Evolutionary conservation across 2,888 invertebrate genomes (phyloP).

Genomic region (Melipona beecheii): DNA sequence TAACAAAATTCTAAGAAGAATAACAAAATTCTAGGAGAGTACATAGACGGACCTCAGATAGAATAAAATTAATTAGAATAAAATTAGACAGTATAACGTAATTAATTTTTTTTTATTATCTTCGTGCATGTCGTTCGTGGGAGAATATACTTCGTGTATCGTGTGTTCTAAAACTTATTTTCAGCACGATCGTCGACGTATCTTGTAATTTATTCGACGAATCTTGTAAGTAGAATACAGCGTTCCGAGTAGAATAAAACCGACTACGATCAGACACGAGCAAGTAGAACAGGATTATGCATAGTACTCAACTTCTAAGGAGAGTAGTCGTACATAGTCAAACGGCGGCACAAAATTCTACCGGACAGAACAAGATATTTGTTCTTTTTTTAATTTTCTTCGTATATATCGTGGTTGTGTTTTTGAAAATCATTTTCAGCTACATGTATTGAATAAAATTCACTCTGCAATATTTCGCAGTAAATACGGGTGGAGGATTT

Average conservation of each 20-base stretch:
- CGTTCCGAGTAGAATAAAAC: not conserved
- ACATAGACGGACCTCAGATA: not conserved
- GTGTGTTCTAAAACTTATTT: not conserved
- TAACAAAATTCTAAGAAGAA: too few species aligned
- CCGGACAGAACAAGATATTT: not conserved
- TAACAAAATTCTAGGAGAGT: too few species aligned
- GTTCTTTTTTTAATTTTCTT: not conserved
- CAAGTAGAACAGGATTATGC: not conserved
- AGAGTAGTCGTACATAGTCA: too few species aligned
- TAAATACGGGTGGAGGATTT: slow-evolving; percentile 13
- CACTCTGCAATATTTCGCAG: not conserved
- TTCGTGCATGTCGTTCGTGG: not conserved
- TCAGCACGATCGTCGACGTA: not conserved
- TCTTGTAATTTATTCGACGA: not conserved
- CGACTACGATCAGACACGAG: not conserved
- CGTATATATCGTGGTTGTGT: not conserved
- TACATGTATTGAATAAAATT: not conserved
- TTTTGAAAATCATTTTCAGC: not conserved
- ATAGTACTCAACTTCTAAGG: not conserved
- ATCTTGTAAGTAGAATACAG: not conserved
- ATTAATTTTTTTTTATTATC: not conserved
- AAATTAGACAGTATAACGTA: not conserved
- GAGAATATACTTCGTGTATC: not conserved
- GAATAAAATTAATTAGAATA: too few species aligned
- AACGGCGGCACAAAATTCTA: not conserved